Conservation (phyloP, 2,888 invertebrate species). For the Aproaerema taeniolella region DNA sequence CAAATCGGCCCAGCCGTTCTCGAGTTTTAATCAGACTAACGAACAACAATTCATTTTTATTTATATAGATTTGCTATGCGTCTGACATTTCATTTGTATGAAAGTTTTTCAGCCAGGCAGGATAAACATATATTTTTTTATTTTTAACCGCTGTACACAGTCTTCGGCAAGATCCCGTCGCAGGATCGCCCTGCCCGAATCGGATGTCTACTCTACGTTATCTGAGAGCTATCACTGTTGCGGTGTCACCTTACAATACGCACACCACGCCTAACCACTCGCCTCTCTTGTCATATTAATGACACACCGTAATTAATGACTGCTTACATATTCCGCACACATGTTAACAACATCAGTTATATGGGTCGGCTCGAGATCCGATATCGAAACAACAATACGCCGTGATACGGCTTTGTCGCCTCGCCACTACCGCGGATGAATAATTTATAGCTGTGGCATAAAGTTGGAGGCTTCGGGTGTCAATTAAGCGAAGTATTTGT, state of each 20-base stretch:
- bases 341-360: slow-evolving; percentile 52
- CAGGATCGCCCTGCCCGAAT: no score
- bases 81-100: no score
- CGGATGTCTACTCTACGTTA: slow-evolving; percentile 11
- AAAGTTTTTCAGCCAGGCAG: no score
- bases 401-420: slow-evolving; percentile 26
- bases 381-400: slow-evolving; percentile 37
- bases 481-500: slow-evolving; percentile 62
- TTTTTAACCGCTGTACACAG: no score
- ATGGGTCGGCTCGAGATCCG: slow-evolving; percentile 33
- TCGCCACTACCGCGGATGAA: slow-evolving; percentile 43
- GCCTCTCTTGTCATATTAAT: slow-evolving; percentile 53
- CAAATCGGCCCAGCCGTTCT: no score
- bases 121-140: no score
- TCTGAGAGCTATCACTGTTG: neutral
- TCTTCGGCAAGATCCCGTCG: no score
- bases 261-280: slow-evolving; percentile 28
- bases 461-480: slow-evolving; percentile 44
- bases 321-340: slow-evolving; percentile 47
- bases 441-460: slow-evolving; percentile 47
- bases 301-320: slow-evolving; percentile 57
- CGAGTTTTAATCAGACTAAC: no score
- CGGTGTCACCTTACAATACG: slow-evolving; percentile 41
- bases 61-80: no score
- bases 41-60: no score